These are phyloP conservation scores for Stercorarius parasiticus DNA, from an alignment of 2,113 vertebrate genomes.

Conservation along the genomic window DNA sequence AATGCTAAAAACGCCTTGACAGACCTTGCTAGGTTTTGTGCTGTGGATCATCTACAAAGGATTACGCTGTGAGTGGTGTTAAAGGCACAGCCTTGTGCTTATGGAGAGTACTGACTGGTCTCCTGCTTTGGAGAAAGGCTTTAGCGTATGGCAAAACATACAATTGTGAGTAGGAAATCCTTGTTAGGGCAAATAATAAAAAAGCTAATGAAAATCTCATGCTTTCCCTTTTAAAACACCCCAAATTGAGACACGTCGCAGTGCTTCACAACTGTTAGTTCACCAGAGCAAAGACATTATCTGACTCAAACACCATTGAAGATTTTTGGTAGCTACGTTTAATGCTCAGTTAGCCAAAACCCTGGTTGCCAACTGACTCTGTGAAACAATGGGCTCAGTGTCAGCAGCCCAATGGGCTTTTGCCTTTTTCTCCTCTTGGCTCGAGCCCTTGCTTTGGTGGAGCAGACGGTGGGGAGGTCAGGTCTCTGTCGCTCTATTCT, in stretches of 20 bases:
- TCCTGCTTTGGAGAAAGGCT: neutral
- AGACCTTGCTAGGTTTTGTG: conserved; percentile 76
- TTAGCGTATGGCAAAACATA: neutral
- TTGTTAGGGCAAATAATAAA: neutral
- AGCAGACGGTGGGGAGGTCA: neutral
- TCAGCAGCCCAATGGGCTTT: neutral
- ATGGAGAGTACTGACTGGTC: neutral
- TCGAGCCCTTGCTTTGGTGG: neutral
- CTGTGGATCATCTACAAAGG: conserved; percentile 28
- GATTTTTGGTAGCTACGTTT: neutral
- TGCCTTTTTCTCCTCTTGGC: neutral
- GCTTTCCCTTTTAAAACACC: neutral
- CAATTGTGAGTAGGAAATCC: neutral
- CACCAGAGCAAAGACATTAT: neutral
- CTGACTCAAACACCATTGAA: neutral
- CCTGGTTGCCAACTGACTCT: neutral
- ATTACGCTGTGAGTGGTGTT: neutral
- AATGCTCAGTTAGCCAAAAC: rapidly evolving
- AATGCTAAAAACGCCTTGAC: conserved; percentile 86
- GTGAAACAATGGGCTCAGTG: neutral
- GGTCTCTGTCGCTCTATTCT: neutral
- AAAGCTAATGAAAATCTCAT: neutral
- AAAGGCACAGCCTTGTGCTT: conserved; percentile 8
- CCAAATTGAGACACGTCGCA: neutral
- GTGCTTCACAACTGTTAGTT: neutral